Evolutionary conservation across 1,140 invertebrate species (phyloP), one percentile per base, ranked within the genome.

Genomic region (Phthorimaea operculella): DNA sequence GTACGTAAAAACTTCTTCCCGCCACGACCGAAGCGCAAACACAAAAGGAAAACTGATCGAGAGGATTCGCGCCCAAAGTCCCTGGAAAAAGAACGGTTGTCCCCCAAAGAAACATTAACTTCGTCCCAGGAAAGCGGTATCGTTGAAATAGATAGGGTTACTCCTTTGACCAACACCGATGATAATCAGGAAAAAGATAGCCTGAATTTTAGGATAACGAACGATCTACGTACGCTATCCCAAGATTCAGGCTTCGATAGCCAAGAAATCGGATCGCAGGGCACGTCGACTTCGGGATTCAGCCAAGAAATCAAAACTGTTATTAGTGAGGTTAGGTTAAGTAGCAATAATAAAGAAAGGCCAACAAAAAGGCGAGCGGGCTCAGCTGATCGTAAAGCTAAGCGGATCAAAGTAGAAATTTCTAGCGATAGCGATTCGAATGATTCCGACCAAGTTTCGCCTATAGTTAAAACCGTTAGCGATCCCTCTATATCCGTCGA

Each of bases 1-100:
- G 85, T 88, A 60, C 83, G 89, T 67, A 91, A 90, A 84, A 89
- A 83, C 66, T 88, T 88, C 70, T 90, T 89, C 74, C 89, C 90
- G 14, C 88, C 89, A 45, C 81, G 89, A 61, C 90, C 90, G 56
- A 87, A 83, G 62, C 78, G 85, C 54, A 87, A 82, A 66, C 63
- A 60, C 52, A 75, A 71, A 55, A 58, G 61, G 28, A 67, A 60
- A 42, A 53, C 57, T 18, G 28, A 34, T 21, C 18, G 33, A 11
- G 18, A 52, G 0, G 52, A 55, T 16, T 39, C 44, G 17, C 45
- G 64, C 54, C 49, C 64, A 59, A 57, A 54, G 55, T 54, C 61
- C 39, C 51, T 72, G 21, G 21, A 28, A 28, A 28, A 28, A 4
- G 21, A 28, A 28, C 21, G 21, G 21, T 28, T 28, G 6, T 28